Evolutionary conservation across 2,797 vertebrate genomes (phyloP).

Genomic region (Coccyzus lansbergi): DNA sequence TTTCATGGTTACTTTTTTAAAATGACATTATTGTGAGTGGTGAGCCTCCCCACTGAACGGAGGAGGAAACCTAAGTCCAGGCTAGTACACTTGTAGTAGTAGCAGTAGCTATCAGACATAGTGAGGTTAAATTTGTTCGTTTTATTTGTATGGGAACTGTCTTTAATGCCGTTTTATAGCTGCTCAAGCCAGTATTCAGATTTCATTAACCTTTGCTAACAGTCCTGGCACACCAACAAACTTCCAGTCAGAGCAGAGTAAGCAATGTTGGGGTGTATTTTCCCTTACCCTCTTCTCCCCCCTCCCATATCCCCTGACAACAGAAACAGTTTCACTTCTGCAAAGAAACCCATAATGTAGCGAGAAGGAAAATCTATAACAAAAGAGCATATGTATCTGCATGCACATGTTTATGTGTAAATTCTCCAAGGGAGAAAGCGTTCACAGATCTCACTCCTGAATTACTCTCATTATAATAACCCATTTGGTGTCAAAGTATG

Average conservation of each 20-base stretch:
- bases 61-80: not conserved
- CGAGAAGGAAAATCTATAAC: conserved; percentile 23
- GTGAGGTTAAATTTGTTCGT: not conserved
- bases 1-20: not conserved
- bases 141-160: not conserved
- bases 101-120: not conserved
- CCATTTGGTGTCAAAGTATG: conserved; percentile 61
- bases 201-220: not conserved
- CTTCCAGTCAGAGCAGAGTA: not conserved
- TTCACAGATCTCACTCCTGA: conserved; percentile 38
- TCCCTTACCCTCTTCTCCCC: not conserved
- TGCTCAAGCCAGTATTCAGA: not conserved
- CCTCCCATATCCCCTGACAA: not conserved
- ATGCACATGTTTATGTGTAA: conserved; percentile 23
- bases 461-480: conserved; percentile 65
- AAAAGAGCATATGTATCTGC: conserved; percentile 47
- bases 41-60: not conserved
- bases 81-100: not conserved
- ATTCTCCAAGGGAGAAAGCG: conserved; percentile 36
- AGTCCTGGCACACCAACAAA: not conserved
- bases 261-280: not conserved
- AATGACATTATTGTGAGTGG: not conserved
- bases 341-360: conserved; percentile 4
- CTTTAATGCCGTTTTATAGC: not conserved
- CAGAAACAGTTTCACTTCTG: conserved; percentile 12